A percentile compares a stretch with the other conserved stretches of the same genome.
These are phyloP conservation scores for Podiceps cristatus DNA, from an alignment of 2,113 vertebrate genomes.

Conservation along the genomic window DNA sequence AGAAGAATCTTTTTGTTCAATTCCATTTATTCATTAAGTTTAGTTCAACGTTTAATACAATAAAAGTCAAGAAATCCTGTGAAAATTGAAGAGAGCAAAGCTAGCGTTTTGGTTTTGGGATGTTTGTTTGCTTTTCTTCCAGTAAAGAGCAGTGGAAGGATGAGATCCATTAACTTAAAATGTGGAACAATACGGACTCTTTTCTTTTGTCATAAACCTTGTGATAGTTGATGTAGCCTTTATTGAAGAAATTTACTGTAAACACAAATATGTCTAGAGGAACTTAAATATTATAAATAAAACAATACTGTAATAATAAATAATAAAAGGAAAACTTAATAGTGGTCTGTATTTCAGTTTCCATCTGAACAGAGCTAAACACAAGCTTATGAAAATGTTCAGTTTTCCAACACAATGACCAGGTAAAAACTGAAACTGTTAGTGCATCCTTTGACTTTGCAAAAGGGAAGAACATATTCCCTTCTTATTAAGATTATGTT, in stretches of 20 bases:
- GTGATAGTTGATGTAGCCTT: neutral
- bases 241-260: neutral
- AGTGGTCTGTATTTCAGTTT: neutral
- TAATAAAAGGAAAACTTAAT: neutral
- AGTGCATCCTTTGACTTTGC: neutral
- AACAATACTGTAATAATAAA: neutral
- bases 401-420: neutral
- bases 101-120: neutral
- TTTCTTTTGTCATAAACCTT: neutral
- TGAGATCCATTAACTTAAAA: neutral
- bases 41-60: neutral
- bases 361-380: neutral
- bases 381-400: neutral
- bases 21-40: neutral
- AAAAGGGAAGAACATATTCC: neutral
- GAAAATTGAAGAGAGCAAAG: neutral
- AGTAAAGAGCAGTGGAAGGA: neutral
- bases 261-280: neutral
- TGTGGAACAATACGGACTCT: neutral
- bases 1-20: neutral
- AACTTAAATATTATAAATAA: neutral
- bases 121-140: neutral
- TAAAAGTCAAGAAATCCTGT: neutral
- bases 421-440: neutral
- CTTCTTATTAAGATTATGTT: neutral